phyloP scores from a whole-genome alignment of 1,140 invertebrate species.

The Paralvinella palmiformis region DNA sequence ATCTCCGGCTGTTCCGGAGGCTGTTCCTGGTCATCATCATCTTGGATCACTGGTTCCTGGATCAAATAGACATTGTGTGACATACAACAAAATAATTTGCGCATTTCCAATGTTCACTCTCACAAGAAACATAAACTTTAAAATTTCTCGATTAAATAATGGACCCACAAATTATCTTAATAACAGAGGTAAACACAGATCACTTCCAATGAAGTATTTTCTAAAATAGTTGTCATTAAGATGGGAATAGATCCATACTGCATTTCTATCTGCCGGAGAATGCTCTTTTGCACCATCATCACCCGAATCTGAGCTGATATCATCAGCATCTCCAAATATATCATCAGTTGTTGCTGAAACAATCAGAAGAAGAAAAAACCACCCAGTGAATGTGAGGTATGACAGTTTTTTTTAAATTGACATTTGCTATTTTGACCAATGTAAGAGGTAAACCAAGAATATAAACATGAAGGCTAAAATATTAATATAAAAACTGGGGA shows the following conservation, averaged over 20 bases:
- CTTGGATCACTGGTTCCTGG: conserved; percentile 21
- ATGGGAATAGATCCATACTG: conserved; percentile 26
- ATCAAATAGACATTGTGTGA: conserved; percentile 8
- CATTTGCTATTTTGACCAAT: too few relatives aligned
- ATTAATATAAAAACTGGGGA: too few relatives aligned
- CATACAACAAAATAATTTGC: conserved; percentile 55
- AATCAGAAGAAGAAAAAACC: too few relatives aligned
- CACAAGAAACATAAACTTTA: conserved; percentile 22
- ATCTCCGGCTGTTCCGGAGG: conserved; percentile 74
- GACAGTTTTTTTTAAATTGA: too few relatives aligned
- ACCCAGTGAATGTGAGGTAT: too few relatives aligned
- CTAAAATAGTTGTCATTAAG: conserved; percentile 12
- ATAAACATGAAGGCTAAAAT: too few relatives aligned
- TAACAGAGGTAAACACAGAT: background rate
- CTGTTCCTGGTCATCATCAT: conserved; percentile 34
- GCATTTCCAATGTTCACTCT: conserved; percentile 34
- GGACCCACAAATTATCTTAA: background rate
- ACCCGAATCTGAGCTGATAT: conserved; percentile 64
- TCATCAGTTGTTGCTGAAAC: conserved; percentile 62
- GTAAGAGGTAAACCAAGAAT: too few relatives aligned
- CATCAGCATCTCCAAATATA: conserved; percentile 87
- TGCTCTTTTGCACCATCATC: conserved; percentile 37
- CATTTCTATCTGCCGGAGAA: conserved; percentile 51
- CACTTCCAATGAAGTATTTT: conserved; percentile 7
- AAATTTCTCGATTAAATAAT: background rate